Evolutionary conservation across 2,888 invertebrate species (phyloP), one percentile per base, ranked within the genome.

Genomic region (Heliconius ethilla): DNA sequence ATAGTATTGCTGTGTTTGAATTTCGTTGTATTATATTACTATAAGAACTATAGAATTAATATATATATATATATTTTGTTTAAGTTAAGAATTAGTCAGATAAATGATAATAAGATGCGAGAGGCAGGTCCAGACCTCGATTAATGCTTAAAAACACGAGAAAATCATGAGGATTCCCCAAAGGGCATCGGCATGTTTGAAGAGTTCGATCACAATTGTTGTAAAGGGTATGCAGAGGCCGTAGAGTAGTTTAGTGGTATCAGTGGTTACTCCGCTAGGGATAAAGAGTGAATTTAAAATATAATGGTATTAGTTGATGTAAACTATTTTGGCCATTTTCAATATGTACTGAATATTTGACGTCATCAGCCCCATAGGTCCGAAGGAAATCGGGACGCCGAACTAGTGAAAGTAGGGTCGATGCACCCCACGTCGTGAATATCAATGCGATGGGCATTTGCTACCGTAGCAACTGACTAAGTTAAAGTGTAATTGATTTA

Each of bases 351-450:
- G 22, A 22, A 33, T 11, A 15, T 40, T 51, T 79, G 75, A 79
- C 77, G 70, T 79, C 78, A 79, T 80, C 70, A 83, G 83, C 83
- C 83, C 83, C 83, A 82, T 86, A 84, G 82, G 82, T 83, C 81
- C 84, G 86, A 85, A 85, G 85, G 86, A 87, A 86, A 82, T 83
- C 81, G 84, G 83, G 85, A 81, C 83, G 82, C 76, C 82, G 81
- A 79, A 81, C 82, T 78, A 84, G 86, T 83, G 87, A 87, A 88
- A 88, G 87, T 86, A 84, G 80, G 85, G 85, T 83, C 84, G 83
- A 80, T 79, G 85, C 81, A 83, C 83, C 83, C 82, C 82, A 80
- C 78, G 83, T 81, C 83, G 78, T 78, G 78, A 86, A 86, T 87
- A 85, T 85, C 86, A 87, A 86, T 86, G 83, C 82, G 83, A 82